Evolutionary conservation across 2,888 invertebrate species (phyloP).

Genomic region (Andrena bicolor): DNA sequence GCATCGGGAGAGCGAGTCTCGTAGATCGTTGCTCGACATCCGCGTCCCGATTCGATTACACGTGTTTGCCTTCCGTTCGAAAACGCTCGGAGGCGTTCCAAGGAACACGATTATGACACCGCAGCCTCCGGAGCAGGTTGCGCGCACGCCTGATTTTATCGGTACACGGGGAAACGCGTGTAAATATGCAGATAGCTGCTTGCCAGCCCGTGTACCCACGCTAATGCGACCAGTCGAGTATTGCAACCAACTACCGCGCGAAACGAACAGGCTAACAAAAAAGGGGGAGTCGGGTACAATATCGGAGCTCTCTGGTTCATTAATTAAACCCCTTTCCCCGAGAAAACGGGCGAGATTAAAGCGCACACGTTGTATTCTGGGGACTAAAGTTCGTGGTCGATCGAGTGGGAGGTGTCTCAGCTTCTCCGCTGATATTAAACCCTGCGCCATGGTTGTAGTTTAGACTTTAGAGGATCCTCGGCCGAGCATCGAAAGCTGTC

Average conservation of each 20-base stretch:
- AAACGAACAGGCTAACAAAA: neutral
- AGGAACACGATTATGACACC: constrained; percentile 56
- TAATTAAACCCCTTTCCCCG: constrained; percentile 69
- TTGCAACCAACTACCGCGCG: constrained; percentile 18
- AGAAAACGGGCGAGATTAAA: constrained; percentile 67
- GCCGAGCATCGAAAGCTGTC: too few relatives aligned
- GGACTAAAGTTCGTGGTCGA: too few relatives aligned
- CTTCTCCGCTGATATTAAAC: too few relatives aligned
- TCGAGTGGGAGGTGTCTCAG: too few relatives aligned
- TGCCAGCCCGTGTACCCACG: constrained; percentile 54
- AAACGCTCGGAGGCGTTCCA: constrained; percentile 41
- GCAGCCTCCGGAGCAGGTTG: constrained; percentile 45
- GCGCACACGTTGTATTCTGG: constrained; percentile 52
- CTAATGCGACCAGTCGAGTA: constrained; percentile 30
- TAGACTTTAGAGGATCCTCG: too few relatives aligned
- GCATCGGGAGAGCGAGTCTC: too few relatives aligned
- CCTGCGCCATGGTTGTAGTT: too few relatives aligned
- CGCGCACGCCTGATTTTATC: constrained; percentile 55
- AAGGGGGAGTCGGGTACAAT: constrained; percentile 13
- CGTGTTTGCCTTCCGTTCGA: constrained; percentile 16
- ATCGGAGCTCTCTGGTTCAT: constrained; percentile 45
- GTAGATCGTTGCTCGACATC: neutral
- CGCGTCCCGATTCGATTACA: constrained; percentile 29
- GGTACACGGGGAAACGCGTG: constrained; percentile 51
- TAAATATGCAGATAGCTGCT: constrained; percentile 60